A percentile compares a stretch with the other conserved stretches of the same genome.
These are phyloP conservation scores for Bubo scandiacus DNA, from an alignment of 2,113 vertebrate species.

Conservation along the genomic window DNA sequence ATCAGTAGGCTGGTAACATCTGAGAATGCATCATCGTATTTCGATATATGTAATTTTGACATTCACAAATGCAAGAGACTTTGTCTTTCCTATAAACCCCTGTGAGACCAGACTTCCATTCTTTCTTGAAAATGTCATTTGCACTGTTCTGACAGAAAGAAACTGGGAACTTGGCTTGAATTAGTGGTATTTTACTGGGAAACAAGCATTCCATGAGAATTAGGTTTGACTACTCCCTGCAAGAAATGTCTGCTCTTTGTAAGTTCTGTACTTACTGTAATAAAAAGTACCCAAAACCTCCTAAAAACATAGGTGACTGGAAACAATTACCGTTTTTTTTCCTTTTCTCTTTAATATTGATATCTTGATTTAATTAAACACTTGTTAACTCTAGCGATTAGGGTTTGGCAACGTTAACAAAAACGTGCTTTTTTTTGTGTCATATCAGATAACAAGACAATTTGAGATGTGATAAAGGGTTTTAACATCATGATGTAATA, in stretches of 20 bases:
- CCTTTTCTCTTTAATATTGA: neutral
- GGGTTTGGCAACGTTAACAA: neutral
- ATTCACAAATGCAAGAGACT: neutral
- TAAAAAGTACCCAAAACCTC: neutral
- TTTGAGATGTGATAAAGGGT: neutral
- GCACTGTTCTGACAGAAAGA: neutral
- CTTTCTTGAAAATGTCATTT: neutral
- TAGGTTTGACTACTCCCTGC: neutral
- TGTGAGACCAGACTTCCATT: neutral
- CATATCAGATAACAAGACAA: neutral
- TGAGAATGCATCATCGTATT: neutral
- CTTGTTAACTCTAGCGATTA: neutral
- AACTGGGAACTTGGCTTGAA: neutral
- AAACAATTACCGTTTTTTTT: neutral
- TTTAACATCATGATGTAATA: neutral
- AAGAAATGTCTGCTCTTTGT: neutral
- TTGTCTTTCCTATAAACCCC: neutral
- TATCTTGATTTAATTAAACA: neutral
- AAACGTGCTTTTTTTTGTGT: neutral
- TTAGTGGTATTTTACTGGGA: neutral
- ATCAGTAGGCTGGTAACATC: constrained; percentile 2
- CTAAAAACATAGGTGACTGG: neutral
- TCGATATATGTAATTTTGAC: neutral
- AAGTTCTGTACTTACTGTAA: neutral
- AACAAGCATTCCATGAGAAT: neutral